Percentiles rank a stretch among this genome's conserved stretches.
These are phyloP conservation scores for Arenaria interpres DNA, from an alignment of 2,113 vertebrate species.

Conservation along the genomic window DNA sequence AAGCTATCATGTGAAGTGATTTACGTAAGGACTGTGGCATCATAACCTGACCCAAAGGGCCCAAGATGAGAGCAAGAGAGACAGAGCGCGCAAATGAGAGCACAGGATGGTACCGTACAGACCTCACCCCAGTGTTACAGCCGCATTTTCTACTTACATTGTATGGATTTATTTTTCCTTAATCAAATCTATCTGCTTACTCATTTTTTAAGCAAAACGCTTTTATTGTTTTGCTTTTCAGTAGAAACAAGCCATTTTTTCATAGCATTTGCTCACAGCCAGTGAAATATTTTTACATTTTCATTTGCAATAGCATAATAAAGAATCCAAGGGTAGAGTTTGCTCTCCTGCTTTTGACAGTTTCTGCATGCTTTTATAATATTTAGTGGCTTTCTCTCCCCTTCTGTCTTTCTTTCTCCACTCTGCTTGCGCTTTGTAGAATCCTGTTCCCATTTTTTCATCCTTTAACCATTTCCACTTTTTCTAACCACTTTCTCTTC, in stretches of 20 bases:
- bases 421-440: not conserved
- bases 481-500: not conserved
- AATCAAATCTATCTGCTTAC: not conserved
- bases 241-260: not conserved
- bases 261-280: not conserved
- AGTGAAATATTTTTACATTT: not conserved
- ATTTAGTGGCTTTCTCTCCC: not conserved
- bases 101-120: not conserved
- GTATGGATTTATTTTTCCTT: not conserved
- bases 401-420: not conserved
- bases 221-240: not conserved
- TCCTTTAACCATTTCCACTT: not conserved
- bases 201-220: not conserved
- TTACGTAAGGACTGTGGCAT: not conserved
- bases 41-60: not conserved
- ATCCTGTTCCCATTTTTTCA: not conserved
- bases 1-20: not conserved
- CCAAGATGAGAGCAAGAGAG: not conserved
- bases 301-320: not conserved
- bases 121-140: not conserved
- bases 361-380: not conserved
- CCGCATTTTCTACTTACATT: not conserved
- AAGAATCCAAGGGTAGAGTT: not conserved
- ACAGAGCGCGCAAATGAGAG: fast-evolving
- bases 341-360: not conserved